phyloP scores from a whole-genome alignment of 1,140 invertebrate genomes.

The Trachymyrmex cornetzi region DNA sequence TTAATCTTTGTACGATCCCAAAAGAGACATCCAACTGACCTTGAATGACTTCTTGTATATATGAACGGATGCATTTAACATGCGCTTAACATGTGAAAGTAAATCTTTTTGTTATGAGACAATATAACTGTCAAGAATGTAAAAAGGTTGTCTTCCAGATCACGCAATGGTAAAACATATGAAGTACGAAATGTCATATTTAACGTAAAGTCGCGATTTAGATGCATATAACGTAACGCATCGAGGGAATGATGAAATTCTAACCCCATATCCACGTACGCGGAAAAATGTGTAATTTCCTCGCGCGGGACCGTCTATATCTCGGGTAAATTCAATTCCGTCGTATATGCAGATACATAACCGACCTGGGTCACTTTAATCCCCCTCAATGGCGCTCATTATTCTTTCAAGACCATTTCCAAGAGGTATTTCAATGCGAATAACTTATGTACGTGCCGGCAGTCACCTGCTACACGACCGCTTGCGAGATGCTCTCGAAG shows the following conservation, averaged over 20 bases:
- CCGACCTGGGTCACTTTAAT: constrained; percentile 58
- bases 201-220: constrained; percentile 19
- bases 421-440: constrained; percentile 70
- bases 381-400: constrained; percentile 68
- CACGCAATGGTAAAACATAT: too few relatives aligned
- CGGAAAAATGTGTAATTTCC: constrained; percentile 59
- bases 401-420: constrained; percentile 62
- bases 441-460: constrained; percentile 75
- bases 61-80: neutral
- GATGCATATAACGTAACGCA: constrained; percentile 32
- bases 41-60: neutral
- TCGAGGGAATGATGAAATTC: constrained; percentile 33
- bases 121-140: neutral
- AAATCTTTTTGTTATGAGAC: neutral
- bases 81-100: neutral
- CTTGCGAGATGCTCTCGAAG: constrained; percentile 68
- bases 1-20: constrained; percentile 24
- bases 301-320: constrained; percentile 31
- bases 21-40: constrained; percentile 34
- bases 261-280: constrained; percentile 35
- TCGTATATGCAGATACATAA: constrained; percentile 61
- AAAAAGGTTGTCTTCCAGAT: neutral
- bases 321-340: constrained; percentile 53
- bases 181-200: neutral
- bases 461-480: constrained; percentile 73